Conservation (phyloP, 2,888 invertebrate species). For the Nomada flava region DNA sequence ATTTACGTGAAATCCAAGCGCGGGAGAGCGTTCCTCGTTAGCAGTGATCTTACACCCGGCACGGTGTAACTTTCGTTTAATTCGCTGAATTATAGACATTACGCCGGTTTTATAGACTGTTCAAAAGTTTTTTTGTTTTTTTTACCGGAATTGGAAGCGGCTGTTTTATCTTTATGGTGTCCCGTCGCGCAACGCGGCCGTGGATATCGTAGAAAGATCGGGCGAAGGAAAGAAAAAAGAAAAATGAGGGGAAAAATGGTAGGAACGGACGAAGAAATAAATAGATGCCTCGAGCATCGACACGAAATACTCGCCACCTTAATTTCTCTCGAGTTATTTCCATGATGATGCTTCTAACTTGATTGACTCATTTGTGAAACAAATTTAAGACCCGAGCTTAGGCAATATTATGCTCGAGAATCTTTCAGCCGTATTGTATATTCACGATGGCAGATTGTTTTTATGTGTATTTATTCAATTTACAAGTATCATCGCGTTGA, state of each 20-base stretch:
- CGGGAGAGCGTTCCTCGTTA: neutral
- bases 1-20: neutral
- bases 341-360: constrained; percentile 26
- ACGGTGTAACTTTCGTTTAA: constrained; percentile 3
- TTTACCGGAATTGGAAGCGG: neutral
- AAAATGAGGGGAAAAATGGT: neutral
- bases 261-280: constrained; percentile 26
- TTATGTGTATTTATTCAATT: neutral
- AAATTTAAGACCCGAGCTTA: neutral
- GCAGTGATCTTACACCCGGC: no score
- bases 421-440: neutral
- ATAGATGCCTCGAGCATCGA: constrained; percentile 11
- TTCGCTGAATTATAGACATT: constrained; percentile 17
- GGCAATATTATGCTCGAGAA: neutral
- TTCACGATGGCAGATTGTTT: neutral
- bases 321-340: constrained; percentile 50
- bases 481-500: no score
- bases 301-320: constrained; percentile 33
- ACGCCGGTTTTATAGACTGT: constrained; percentile 1
- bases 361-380: constrained; percentile 27
- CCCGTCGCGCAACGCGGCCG: neutral
- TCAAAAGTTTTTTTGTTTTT: neutral
- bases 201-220: constrained; percentile 22
- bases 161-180: constrained; percentile 1
- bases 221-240: neutral